Conservation (phyloP, 1,140 invertebrate species). For the Caligus rogercresseyi region DNA sequence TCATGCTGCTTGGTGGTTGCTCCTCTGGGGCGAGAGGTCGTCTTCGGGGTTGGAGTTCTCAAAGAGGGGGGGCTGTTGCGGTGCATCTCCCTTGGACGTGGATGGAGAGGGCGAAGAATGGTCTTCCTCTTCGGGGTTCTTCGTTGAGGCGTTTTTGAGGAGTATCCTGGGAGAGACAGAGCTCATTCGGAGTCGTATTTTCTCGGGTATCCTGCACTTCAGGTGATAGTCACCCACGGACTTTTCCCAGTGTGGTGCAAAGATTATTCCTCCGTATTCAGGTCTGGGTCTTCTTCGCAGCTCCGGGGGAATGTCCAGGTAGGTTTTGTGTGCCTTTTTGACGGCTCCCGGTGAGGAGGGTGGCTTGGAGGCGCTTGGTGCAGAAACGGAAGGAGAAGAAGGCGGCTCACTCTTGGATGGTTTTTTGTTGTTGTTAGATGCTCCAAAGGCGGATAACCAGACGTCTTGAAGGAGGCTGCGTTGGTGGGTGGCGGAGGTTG, state of each 20-base stretch:
- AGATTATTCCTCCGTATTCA: slow-evolving; percentile 17
- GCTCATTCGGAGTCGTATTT: neutral
- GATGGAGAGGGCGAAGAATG: neutral
- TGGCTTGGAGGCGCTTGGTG: no score
- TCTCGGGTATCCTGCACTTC: slow-evolving; percentile 7
- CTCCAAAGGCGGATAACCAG: slow-evolving; percentile 5
- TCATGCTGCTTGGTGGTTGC: neutral
- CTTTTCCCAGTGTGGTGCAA: slow-evolving; percentile 12
- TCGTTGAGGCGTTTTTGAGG: neutral
- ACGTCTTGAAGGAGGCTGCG: neutral
- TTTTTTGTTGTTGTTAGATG: no score
- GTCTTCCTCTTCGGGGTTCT: neutral
- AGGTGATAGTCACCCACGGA: slow-evolving; percentile 1
- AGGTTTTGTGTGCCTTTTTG: slow-evolving; percentile 12
- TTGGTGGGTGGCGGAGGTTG: neutral
- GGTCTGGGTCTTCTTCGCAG: slow-evolving; percentile 2
- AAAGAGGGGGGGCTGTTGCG: neutral
- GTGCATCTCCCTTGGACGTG: neutral
- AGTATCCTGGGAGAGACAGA: neutral
- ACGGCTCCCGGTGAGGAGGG: neutral
- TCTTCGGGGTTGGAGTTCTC: neutral
- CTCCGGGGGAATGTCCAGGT: slow-evolving; percentile 16
- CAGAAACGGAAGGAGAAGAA: neutral
- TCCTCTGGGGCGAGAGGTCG: slow-evolving; percentile 1
- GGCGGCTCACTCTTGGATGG: neutral